Evolutionary conservation across 2,797 vertebrate genomes (phyloP).

Genomic region (Aeoliscus strigatus): DNA sequence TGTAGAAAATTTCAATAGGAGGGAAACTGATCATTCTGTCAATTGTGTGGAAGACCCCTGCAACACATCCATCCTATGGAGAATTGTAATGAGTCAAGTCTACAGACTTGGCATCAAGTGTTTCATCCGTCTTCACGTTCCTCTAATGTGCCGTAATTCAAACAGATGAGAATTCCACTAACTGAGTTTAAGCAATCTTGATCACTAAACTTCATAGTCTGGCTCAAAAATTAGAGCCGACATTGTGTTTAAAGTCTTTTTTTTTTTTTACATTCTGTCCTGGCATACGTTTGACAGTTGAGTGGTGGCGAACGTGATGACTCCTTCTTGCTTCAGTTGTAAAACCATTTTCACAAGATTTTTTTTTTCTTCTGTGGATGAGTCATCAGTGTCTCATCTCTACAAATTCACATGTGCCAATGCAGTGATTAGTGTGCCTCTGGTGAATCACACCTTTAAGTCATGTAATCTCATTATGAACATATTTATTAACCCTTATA

Average conservation of each 20-base stretch:
- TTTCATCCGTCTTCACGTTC: conserved; percentile 66
- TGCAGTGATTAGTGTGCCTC: conserved; percentile 31
- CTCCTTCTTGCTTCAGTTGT: conserved; percentile 7
- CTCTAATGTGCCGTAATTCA: conserved; percentile 61
- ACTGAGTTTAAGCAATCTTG: conserved; percentile 41
- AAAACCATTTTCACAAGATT: conserved; percentile 15
- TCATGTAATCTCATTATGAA: conserved; percentile 10
- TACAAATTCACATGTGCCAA: conserved; percentile 33
- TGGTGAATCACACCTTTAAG: conserved; percentile 16
- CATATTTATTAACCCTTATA: conserved; percentile 2
- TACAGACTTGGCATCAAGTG: conserved; percentile 38
- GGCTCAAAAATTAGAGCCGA: conserved; percentile 4
- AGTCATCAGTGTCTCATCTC: conserved; percentile 34
- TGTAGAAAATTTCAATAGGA: too few relatives aligned
- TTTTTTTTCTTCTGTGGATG: conserved; percentile 10
- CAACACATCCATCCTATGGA: conserved; percentile 6
- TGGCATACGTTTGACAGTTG: conserved; percentile 5
- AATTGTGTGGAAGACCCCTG: too few relatives aligned
- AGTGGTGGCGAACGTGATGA: neutral
- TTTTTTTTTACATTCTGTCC: conserved; percentile 1
- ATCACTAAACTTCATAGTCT: conserved; percentile 34
- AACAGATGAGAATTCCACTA: conserved; percentile 58
- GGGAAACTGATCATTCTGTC: too few relatives aligned
- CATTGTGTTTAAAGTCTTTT: neutral
- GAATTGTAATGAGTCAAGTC: conserved; percentile 29